Base-by-base conservation (phyloP, 2,113 vertebrate genomes). In the Mustela lutreola region DNA sequence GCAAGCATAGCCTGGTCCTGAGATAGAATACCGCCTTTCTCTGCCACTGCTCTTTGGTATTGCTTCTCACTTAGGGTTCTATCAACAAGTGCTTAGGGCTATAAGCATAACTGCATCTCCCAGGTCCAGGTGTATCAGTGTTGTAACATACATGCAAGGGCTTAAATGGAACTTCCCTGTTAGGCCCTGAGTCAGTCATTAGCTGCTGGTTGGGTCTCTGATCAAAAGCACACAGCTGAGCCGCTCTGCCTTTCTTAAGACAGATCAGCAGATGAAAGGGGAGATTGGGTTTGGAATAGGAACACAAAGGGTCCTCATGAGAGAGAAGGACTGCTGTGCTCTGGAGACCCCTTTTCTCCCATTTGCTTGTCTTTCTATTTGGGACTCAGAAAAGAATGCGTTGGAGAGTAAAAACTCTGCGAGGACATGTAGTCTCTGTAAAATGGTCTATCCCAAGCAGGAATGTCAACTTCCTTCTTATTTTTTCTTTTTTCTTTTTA, bases 391-490 rank as follows among this genome's bases (percentile, higher is more conserved):
- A 65, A 53, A 79, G 60, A 79, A 33, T 10, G 28, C 8, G 1
- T 62, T 80, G 33, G 89, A 31, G 26, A 53, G 39, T 42, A 45
- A 53, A 62, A 56, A 14, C 11, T 8, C 11, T 60, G 2, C 0
- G 0, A 15, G n/a, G 33, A 3, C 28, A 5, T 5, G 16, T 28
- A 11, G n/a, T 75, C 75, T 36, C 45, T 12, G 8, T 36, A 19
- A 95, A 3, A 53, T 56, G 31, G 22, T 88, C 50, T 96, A 0
- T 60, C 24, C 42, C 22, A 9, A 93, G 22, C 53, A 97, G 97
- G 33, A 9, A 2, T 95, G 96, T 89, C 98, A 99, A 6, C 99
- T 98, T 31, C 98, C 63, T 67, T 33, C 62, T 63, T 63, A 14
- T 7, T 99, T 36, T 19, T 70, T n/a, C 33, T 70, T 70, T 70